Conservation (phyloP, 2,888 invertebrate species). For the Timema cristinae region DNA sequence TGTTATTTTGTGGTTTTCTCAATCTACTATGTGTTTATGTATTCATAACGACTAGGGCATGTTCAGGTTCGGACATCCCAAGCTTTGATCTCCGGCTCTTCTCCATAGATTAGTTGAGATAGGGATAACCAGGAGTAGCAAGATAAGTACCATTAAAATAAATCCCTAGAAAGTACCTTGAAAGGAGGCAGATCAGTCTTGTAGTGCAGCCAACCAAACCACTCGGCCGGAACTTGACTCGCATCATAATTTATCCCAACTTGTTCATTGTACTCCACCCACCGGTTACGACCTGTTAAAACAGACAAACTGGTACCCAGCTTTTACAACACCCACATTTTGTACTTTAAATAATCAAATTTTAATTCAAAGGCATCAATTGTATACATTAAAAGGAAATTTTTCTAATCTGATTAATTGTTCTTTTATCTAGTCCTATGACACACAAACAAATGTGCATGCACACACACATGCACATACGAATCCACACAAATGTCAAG, state of each 20-base stretch:
- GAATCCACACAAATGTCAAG: too few relatives aligned
- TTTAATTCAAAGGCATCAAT: too few relatives aligned
- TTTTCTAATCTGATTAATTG: too few relatives aligned
- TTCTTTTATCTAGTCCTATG: too few relatives aligned
- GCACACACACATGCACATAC: too few relatives aligned
- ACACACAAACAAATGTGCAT: too few relatives aligned
- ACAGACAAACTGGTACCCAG: too few relatives aligned
- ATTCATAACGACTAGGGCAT: background rate
- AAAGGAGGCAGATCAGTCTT: constrained; percentile 72
- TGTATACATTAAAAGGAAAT: too few relatives aligned
- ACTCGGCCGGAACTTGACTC: constrained; percentile 90
- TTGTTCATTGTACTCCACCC: constrained; percentile 83
- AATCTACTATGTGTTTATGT: too few relatives aligned
- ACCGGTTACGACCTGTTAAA: constrained; percentile 75
- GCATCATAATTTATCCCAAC: constrained; percentile 75
- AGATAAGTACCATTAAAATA: background rate
- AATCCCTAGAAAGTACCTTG: constrained; percentile 34
- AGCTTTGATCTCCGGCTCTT: background rate
- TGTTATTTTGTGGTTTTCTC: too few relatives aligned
- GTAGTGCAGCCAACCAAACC: constrained; percentile 98
- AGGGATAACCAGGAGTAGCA: too few relatives aligned
- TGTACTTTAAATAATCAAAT: background rate
- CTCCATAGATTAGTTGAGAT: background rate
- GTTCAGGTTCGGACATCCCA: background rate
- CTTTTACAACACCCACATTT: background rate